Percentiles rank a stretch among this genome's conserved stretches.
Conservation (phyloP, 2,797 vertebrate genomes). For the Esox masquinongy region DNA sequence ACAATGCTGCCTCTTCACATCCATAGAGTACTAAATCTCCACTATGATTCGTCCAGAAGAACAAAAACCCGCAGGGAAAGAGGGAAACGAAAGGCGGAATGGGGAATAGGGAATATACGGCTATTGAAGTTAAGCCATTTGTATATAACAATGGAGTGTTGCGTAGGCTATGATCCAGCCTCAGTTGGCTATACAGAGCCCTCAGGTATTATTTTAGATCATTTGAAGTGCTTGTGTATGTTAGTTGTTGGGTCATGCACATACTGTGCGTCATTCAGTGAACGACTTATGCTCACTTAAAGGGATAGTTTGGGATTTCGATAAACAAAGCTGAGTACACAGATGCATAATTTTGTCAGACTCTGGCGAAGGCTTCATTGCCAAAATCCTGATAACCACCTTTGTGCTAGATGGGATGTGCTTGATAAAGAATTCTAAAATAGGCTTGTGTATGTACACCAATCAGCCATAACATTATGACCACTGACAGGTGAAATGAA, state of each 20-base stretch:
- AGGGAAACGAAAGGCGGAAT: conserved; percentile 17
- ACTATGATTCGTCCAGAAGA: conserved; percentile 65
- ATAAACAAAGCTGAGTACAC: neutral
- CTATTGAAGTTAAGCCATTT: conserved; percentile 1
- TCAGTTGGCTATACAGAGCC: neutral
- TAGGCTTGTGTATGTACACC: no score
- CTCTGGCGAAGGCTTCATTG: no score
- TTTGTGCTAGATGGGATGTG: no score
- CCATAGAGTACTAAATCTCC: conserved; percentile 72
- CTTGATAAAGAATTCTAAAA: no score
- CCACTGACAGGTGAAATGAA: no score
- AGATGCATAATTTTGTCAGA: neutral
- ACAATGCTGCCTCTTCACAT: conserved; percentile 65
- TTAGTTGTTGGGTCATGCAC: neutral
- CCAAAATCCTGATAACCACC: no score
- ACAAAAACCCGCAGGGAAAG: conserved; percentile 51
- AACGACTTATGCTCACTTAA: neutral
- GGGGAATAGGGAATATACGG: neutral
- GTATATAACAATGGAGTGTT: neutral
- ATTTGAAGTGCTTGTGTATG: neutral
- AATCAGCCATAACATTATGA: no score
- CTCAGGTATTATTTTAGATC: neutral
- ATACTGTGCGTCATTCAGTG: neutral
- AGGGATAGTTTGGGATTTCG: neutral
- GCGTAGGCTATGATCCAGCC: neutral